phyloP scores from a whole-genome alignment of 2,888 invertebrate species.

The Camponotus fellah region DNA sequence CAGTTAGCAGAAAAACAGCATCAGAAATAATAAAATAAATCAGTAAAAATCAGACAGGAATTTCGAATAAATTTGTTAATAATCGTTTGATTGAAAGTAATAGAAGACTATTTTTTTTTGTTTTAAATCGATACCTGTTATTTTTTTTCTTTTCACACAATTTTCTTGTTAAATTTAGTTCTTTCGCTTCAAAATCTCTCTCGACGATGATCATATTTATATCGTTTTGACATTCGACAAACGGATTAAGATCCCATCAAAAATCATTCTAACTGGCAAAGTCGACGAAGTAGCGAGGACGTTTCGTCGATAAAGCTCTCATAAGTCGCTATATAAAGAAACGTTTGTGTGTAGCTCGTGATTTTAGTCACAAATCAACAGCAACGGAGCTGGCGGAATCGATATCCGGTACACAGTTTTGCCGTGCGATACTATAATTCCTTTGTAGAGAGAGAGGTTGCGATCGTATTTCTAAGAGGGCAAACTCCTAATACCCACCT shows the following conservation, averaged over 20 bases:
- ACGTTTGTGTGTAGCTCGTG: constrained; percentile 15
- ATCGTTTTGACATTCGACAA: background rate
- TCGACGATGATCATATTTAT: constrained; percentile 6
- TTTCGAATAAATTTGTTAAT: constrained; percentile 4
- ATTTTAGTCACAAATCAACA: constrained; percentile 44
- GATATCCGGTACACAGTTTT: constrained; percentile 59
- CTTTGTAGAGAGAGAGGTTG: constrained; percentile 29
- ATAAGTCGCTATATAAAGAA: constrained; percentile 39
- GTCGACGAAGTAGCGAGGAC: background rate
- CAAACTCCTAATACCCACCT: constrained; percentile 71
- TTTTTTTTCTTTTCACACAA: background rate
- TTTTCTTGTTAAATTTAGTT: constrained; percentile 28
- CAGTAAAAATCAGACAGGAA: constrained; percentile 6
- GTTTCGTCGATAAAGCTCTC: constrained; percentile 24
- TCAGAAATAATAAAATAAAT: constrained; percentile 25
- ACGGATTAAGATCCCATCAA: constrained; percentile 19
- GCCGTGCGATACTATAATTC: constrained; percentile 56
- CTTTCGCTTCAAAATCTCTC: background rate
- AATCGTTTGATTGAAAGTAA: background rate
- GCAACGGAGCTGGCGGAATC: constrained; percentile 25
- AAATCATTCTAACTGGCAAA: constrained; percentile 21
- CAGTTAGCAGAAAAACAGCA: constrained; percentile 5
- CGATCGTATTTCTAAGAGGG: constrained; percentile 66
- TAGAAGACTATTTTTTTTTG: constrained; percentile 26
- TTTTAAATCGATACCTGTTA: constrained; percentile 23